Base-by-base conservation (phyloP, 2,888 invertebrate species). In the Sceliomorpha sp. region DNA sequence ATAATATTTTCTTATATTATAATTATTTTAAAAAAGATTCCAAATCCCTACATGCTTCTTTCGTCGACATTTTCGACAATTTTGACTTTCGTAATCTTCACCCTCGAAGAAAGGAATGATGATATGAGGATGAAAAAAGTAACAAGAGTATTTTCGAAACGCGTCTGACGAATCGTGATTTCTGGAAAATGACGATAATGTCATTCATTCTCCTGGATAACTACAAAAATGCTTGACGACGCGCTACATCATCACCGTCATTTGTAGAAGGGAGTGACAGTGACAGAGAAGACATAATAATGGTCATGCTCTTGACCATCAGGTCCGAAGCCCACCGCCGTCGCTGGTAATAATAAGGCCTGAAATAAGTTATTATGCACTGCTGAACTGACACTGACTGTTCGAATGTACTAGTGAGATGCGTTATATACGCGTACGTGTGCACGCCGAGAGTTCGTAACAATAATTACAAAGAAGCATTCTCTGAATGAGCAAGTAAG, bases 311-410 rank as follows among this genome's bases (percentile, higher is more conserved):
- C 36, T 53, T 64, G 58, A 58, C 72, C 68, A 56, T 36, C 48
- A 60, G 50, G 62, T 45, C 45, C 58, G 36, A 70, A 66, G 73
- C 79, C 79, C 76, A 79, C 79, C 79, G 73, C 76, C 76, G 80
- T 77, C 74, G 75, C 69, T 58, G 62, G 70, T 80, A 81, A 83
- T 84, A 82, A 84, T 82, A 81, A 84, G 79, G 58, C 74, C 74
- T 73, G 73, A 76, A 82, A 80, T 81, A 80, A 81, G 80, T 83
- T 82, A 82, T 83, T 84, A 82, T 75, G 75, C 78, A 72, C 63
- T 72, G 75, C 68, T 72, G 64, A 73, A 75, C 64, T 69, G 72
- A 76, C 63, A 64, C 70, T 71, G 72, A 75, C 72, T 64, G 74
- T 72, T 70, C 75, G 58, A 71, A 67, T 67, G 50, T 56, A 39